Evolutionary conservation across 2,797 vertebrate species (phyloP).

Genomic region (Pampus argenteus): DNA sequence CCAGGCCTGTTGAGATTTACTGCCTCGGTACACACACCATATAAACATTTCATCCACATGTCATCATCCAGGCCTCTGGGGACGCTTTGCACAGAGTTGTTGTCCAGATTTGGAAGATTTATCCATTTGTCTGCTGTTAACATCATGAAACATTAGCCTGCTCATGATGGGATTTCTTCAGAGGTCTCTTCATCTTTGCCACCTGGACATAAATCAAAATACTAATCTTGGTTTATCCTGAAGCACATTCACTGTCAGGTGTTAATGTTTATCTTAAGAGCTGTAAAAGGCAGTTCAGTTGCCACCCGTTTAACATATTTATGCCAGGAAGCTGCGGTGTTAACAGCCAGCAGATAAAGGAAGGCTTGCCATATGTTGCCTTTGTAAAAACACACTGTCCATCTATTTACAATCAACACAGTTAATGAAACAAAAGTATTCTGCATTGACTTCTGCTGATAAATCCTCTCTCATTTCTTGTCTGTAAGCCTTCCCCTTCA

Average conservation of each 20-base stretch:
- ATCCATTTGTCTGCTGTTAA: slow-evolving; percentile 58
- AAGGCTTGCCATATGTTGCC: slow-evolving; percentile 69
- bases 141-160: slow-evolving; percentile 47
- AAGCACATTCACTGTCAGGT: slow-evolving; percentile 77
- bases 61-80: slow-evolving; percentile 60
- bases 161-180: slow-evolving; percentile 18
- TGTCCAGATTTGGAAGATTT: slow-evolving; percentile 58
- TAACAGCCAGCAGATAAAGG: slow-evolving; percentile 73
- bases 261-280: slow-evolving; percentile 80
- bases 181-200: slow-evolving; percentile 53
- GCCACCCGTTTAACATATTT: slow-evolving; percentile 77
- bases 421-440: slow-evolving; percentile 56
- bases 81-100: slow-evolving; percentile 43
- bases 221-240: slow-evolving; percentile 66
- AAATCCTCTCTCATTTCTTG: slow-evolving; percentile 43
- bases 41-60: slow-evolving; percentile 79
- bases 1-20: slow-evolving; percentile 74
- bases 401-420: slow-evolving; percentile 61
- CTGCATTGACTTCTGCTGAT: slow-evolving; percentile 35
- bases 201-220: slow-evolving; percentile 43
- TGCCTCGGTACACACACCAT: slow-evolving; percentile 70
- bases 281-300: slow-evolving; percentile 76
- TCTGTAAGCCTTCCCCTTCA: slow-evolving; percentile 56
- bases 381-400: slow-evolving; percentile 56
- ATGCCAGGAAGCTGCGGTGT: slow-evolving; percentile 74